Conservation (phyloP, 2,797 vertebrate species). For the Rhinella marina region DNA sequence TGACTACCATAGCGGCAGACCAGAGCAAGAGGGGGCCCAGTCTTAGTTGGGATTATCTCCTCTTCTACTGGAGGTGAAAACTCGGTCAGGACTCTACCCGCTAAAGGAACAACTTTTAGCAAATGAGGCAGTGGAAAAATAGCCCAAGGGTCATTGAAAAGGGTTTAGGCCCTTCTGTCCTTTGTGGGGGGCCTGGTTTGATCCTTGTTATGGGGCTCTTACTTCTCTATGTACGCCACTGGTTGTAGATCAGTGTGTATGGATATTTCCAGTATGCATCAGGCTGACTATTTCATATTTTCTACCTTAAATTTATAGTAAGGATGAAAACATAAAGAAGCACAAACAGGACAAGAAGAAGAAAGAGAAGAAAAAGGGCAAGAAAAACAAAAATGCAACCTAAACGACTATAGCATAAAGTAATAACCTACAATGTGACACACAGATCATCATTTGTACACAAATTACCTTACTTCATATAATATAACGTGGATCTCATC, state of each 20-base stretch:
- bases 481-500: not conserved
- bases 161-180: too few species aligned
- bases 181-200: too few species aligned
- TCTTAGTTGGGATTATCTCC: too few species aligned
- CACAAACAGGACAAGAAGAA: not conserved
- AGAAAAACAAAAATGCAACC: not conserved
- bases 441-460: not conserved
- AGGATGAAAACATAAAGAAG: not conserved
- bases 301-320: not conserved
- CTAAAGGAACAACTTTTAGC: too few species aligned
- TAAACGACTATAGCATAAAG: not conserved
- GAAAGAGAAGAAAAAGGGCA: slow-evolving; percentile 14
- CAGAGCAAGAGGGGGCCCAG: too few species aligned
- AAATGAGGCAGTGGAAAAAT: too few species aligned
- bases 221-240: too few species aligned
- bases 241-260: not conserved
- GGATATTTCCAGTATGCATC: not conserved
- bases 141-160: too few species aligned
- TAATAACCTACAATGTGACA: not conserved
- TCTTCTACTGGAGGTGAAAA: too few species aligned
- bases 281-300: not conserved
- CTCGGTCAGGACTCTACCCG: too few species aligned
- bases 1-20: too few species aligned
- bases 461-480: not conserved
- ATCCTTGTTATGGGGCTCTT: too few species aligned